A percentile compares a stretch with the other conserved stretches of the same genome.
Evolutionary conservation across 2,113 vertebrate genomes (phyloP).

Genomic region (Meriones unguiculatus): DNA sequence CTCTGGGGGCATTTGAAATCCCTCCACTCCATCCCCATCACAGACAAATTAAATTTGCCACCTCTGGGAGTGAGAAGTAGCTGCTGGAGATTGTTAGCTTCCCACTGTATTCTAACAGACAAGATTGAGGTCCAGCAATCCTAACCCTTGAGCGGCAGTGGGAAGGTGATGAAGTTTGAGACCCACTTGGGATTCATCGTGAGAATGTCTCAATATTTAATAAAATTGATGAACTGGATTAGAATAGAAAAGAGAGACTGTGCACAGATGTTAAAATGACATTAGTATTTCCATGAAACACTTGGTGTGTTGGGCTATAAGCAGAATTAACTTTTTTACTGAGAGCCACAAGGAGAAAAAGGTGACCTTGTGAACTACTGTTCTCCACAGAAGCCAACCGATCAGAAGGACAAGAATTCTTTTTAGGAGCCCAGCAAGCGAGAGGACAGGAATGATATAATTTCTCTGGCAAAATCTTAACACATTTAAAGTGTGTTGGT

Average conservation of each 20-base stretch:
- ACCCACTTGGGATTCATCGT: neutral
- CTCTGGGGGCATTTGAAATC: neutral
- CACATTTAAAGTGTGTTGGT: neutral
- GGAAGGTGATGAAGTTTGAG: neutral
- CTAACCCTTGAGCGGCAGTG: too few relatives aligned
- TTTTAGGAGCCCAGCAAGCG: conserved; percentile 24
- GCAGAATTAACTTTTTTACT: conserved; percentile 24
- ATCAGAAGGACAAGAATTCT: conserved; percentile 25
- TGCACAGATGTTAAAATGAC: neutral
- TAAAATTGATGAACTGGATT: neutral
- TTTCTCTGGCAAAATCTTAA: conserved; percentile 18
- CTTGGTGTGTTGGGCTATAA: neutral
- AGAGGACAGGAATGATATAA: neutral
- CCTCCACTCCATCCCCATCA: neutral
- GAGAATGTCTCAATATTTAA: neutral
- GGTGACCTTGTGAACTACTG: neutral
- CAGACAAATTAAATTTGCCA: neutral
- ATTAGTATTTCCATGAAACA: neutral
- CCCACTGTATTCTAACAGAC: neutral
- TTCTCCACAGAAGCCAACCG: conserved; percentile 44
- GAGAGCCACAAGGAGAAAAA: neutral
- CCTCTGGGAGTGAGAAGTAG: neutral
- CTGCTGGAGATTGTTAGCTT: neutral
- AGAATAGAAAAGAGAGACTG: conserved; percentile 3
- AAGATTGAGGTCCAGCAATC: neutral